Base-by-base conservation (phyloP, 2,113 vertebrate species). In the Bucco capensis region DNA sequence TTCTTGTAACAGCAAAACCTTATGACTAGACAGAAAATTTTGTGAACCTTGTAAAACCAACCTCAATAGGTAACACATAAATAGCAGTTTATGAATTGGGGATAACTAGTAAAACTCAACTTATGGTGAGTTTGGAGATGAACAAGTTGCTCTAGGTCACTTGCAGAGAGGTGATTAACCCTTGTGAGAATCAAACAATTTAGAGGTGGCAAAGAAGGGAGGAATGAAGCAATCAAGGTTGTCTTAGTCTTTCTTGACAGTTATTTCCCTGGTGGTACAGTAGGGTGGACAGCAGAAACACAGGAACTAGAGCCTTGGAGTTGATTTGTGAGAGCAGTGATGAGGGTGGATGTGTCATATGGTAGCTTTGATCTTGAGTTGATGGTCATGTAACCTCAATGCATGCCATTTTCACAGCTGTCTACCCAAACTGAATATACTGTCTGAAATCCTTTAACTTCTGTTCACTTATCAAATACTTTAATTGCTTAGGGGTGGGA, bases 331-430 rank as follows among this genome's bases (percentile, higher is more conserved):
- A 78, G 33, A 53, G 57, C 38, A 19, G 38, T 14, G 57, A 60
- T 49, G 64, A 14, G 33, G 7, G 6, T 19, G 31, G 0, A 1
- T 42, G 44, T 47, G 30, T 27, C 28, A n/a, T 3, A 46, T 47
- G n/a, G 16, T n/a, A 0, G 30, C n/a, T 70, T 8, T 6, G 1
- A n/a, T 46, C 33, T 30, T 0, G 5, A 42, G 16, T 8, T 28
- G 19, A 5, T 13, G 44, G 2, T 12, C 1, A 3, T 18, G 27
- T 61, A 37, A 38, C 19, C 37, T 58, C 44, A 18, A 12, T 24
- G 27, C 14, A 2, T 28, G 8, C 8, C 11, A 4, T 17, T 76
- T 56, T 28, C 31, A 18, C 25, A 25, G 12, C 14, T 28, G 2
- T 6, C 42, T 28, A 1, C 8, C 4, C 22, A 28, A 42, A 46